These are phyloP conservation scores for Myotis vivesi DNA, from an alignment of 2,797 vertebrate species.

Conservation along the genomic window DNA sequence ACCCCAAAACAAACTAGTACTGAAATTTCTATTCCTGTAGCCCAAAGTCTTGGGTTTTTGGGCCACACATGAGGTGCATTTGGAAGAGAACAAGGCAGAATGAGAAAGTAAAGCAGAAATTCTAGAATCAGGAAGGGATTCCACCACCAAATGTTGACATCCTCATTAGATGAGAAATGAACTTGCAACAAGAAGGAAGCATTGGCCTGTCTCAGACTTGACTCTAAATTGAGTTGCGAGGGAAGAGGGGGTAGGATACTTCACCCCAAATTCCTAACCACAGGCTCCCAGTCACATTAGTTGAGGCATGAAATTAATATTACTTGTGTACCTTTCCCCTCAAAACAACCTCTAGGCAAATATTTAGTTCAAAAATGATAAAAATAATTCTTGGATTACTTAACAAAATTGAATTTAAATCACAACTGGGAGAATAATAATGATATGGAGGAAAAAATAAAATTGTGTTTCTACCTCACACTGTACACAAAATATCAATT, in stretches of 20 bases:
- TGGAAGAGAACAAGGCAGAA: neutral
- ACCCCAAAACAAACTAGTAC: neutral
- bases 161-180: neutral
- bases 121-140: neutral
- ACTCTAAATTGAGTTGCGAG: neutral
- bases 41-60: neutral
- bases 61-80: neutral
- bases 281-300: neutral
- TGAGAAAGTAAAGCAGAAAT: slow-evolving; percentile 15
- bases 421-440: neutral
- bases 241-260: neutral
- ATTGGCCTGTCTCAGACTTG: neutral
- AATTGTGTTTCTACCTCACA: neutral
- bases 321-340: neutral
- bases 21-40: neutral
- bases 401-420: neutral
- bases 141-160: neutral
- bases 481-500: neutral
- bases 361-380: slow-evolving; percentile 1
- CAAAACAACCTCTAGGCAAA: neutral
- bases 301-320: neutral
- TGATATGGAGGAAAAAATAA: neutral
- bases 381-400: neutral
- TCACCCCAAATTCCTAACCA: neutral
- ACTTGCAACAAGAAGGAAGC: neutral